Conservation (phyloP, 1,140 invertebrate genomes). For the Drosophila mojavensis region DNA sequence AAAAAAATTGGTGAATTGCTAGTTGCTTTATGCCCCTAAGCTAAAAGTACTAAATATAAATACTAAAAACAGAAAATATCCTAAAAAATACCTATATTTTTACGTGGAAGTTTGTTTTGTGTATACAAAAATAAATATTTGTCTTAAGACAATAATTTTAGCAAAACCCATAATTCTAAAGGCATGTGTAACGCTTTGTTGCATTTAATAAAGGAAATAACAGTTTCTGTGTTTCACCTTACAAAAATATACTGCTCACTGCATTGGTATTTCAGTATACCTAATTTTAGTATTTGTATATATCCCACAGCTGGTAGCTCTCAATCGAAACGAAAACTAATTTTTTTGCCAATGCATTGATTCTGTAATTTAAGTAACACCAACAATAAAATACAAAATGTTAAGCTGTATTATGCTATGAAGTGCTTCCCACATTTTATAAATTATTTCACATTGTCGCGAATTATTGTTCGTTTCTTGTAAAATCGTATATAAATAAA, state of each 20-base stretch:
- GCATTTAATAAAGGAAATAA: no score
- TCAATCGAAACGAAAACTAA: constrained; percentile 41
- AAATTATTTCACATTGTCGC: constrained; percentile 2
- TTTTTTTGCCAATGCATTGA: constrained; percentile 52
- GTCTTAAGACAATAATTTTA: no score
- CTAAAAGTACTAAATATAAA: no score
- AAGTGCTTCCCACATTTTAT: constrained; percentile 33
- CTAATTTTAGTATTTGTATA: constrained; percentile 2
- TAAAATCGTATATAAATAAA: constrained; percentile 14
- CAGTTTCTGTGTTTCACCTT: no score
- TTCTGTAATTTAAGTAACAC: constrained; percentile 39
- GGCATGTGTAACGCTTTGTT: no score
- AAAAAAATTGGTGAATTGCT: no score
- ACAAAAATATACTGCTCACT: background rate
- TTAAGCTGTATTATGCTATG: constrained; percentile 9
- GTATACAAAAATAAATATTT: no score
- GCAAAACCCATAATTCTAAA: no score
- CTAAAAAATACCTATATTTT: no score
- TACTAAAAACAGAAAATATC: no score
- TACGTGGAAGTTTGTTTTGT: no score
- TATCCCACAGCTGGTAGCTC: constrained; percentile 13
- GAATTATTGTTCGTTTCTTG: constrained; percentile 6
- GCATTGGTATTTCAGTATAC: background rate
- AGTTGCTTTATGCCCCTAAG: no score
- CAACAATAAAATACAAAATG: constrained; percentile 37